Evolutionary conservation across 1,140 invertebrate genomes (phyloP).

Genomic region (Ylistrum balloti): DNA sequence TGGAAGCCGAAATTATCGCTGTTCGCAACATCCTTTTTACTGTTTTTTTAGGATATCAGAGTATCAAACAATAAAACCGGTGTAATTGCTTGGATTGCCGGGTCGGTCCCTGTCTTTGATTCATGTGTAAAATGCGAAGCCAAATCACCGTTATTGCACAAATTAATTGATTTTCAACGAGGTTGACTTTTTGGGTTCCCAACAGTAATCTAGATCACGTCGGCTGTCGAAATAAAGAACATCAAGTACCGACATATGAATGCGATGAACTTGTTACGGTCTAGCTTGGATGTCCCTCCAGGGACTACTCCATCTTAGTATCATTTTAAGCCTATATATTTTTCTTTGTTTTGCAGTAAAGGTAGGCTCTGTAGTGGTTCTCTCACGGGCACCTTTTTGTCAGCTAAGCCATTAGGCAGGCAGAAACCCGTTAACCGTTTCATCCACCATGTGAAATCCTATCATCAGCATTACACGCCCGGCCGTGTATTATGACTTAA

Average conservation of each 20-base stretch:
- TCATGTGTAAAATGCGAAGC: slow-evolving; percentile 39
- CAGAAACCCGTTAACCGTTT: slow-evolving; percentile 48
- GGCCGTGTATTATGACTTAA: slow-evolving; percentile 44
- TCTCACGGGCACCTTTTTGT: slow-evolving; percentile 45
- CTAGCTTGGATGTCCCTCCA: slow-evolving; percentile 1
- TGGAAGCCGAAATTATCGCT: slow-evolving; percentile 25
- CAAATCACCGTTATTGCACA: slow-evolving; percentile 45
- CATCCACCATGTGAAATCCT: slow-evolving; percentile 42
- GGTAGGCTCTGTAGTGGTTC: neutral
- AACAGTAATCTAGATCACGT: slow-evolving; percentile 46
- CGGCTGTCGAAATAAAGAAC: slow-evolving; percentile 44
- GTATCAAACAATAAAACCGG: slow-evolving; percentile 27
- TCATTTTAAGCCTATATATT: slow-evolving; percentile 50
- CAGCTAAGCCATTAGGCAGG: slow-evolving; percentile 40
- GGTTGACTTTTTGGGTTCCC: slow-evolving; percentile 45
- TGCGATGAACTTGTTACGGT: slow-evolving; percentile 42
- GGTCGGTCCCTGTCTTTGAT: slow-evolving; percentile 33
- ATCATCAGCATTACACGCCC: slow-evolving; percentile 43
- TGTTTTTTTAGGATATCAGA: neutral
- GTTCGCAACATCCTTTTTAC: slow-evolving; percentile 17
- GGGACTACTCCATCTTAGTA: slow-evolving; percentile 41
- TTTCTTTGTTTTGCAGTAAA: slow-evolving; percentile 47
- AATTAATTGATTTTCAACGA: slow-evolving; percentile 48
- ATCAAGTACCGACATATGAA: slow-evolving; percentile 43
- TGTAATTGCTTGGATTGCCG: slow-evolving; percentile 37